Base-by-base conservation (phyloP, 2,113 vertebrate species). In the Oceanodroma tethys region DNA sequence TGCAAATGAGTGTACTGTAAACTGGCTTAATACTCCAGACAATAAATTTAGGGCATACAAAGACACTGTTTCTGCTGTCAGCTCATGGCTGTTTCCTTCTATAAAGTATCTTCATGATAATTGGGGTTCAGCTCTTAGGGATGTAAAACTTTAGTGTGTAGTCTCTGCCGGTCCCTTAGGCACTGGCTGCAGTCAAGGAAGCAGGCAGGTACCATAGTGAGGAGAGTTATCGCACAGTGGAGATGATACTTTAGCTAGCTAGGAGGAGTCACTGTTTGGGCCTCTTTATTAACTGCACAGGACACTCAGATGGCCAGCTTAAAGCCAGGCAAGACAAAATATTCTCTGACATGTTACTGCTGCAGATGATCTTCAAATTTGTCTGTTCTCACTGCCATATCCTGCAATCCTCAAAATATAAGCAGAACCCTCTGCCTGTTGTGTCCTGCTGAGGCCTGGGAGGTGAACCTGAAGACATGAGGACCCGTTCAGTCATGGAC, bases 1-100 rank as follows among this genome's bases (percentile, higher is more conserved):
- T 26, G 12, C 45, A 88, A 86, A 58, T 50, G 15, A 65, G 11
- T 11, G 20, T 58, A 70, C 50, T 70, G 43, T 83, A 81, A 91
- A 88, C 50, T 75, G 78, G 13, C 40, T 62, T 65, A 45, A 84
- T 85, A 48, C 15, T 62, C 53, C 59, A 80, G 62, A 89, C 36
- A 71, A 47, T 59, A 83, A 92, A 90, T 71, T 59, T 32, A 40
- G 34, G n/a, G 21, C 32, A 81, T 56, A 65, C 72, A 92, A 93
- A 95, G 87, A 70, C 25, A 42, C 50, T 29, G 36, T 56, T 88
- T 91, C 52, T 88, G 21, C 82, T 82, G 74, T 53, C 62, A 55
- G 56, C 45, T 58, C 14, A 8, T 52, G 60, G 25, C 3, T 16
- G 45, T 75, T 90, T 70, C 60, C 27, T 85, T 80, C 78, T 73